Evolutionary conservation across 2,797 vertebrate species (phyloP).

Genomic region (Trematomus bernacchii): DNA sequence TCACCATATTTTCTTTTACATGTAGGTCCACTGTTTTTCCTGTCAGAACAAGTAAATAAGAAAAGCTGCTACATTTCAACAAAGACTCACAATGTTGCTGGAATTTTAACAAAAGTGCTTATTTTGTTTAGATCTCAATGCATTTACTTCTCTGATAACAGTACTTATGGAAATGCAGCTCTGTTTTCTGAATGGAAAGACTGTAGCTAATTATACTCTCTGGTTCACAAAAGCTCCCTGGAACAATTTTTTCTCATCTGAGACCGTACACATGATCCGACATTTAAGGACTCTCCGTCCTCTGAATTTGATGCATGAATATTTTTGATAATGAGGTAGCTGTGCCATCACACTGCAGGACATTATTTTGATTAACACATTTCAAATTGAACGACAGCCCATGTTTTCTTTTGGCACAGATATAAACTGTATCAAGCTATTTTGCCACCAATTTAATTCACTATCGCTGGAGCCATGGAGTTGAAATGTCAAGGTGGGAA

Average conservation of each 20-base stretch:
- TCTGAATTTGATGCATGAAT: slow-evolving; percentile 59
- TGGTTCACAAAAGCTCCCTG: slow-evolving; percentile 45
- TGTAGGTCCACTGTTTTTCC: slow-evolving; percentile 1
- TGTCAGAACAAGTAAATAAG: not conserved
- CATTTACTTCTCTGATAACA: slow-evolving; percentile 56
- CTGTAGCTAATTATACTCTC: slow-evolving; percentile 57
- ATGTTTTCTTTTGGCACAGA: slow-evolving; percentile 41
- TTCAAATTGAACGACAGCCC: slow-evolving; percentile 53
- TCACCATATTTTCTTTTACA: not conserved
- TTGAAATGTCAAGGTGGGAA: slow-evolving; percentile 68
- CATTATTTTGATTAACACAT: slow-evolving; percentile 57
- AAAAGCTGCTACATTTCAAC: slow-evolving; percentile 16
- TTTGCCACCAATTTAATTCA: slow-evolving; percentile 55
- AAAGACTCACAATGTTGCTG: slow-evolving; percentile 2
- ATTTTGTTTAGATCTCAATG: slow-evolving; percentile 40
- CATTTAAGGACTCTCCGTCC: slow-evolving; percentile 59
- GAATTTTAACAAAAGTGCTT: slow-evolving; percentile 19
- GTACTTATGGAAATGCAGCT: slow-evolving; percentile 30
- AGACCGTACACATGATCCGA: slow-evolving; percentile 27
- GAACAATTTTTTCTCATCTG: slow-evolving; percentile 52
- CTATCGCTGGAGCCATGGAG: slow-evolving; percentile 31
- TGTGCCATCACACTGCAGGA: slow-evolving; percentile 47
- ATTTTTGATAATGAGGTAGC: slow-evolving; percentile 60
- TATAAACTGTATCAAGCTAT: slow-evolving; percentile 19
- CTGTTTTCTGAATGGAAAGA: slow-evolving; percentile 51